phyloP scores from a whole-genome alignment of 2,113 vertebrate species.

The Bos indicus region DNA sequence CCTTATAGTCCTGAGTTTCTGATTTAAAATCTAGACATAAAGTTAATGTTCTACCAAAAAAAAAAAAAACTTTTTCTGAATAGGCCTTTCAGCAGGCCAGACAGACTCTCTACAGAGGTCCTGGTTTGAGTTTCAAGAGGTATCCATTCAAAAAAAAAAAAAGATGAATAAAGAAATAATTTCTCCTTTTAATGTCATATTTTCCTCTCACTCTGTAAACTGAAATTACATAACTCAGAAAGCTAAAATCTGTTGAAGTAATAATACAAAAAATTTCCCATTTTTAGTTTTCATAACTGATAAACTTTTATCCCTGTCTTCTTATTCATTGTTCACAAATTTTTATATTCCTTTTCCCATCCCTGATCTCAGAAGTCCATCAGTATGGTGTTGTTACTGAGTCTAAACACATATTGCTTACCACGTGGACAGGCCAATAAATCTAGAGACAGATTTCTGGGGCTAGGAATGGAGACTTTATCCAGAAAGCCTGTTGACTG shows the following conservation, averaged over 20 bases:
- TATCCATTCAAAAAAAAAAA: not conserved
- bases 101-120: not conserved
- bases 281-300: not conserved
- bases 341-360: not conserved
- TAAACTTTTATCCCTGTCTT: not conserved
- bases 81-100: not conserved
- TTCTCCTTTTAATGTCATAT: not conserved
- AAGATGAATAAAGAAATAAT: not conserved
- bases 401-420: not conserved
- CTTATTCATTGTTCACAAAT: not conserved
- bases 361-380: not conserved
- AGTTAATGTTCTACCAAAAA: not conserved
- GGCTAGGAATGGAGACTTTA: not conserved
- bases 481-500: not conserved
- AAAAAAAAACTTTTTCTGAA: not conserved
- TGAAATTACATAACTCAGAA: conserved; percentile 18
- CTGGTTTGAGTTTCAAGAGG: not conserved
- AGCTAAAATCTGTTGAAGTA: conserved; percentile 15
- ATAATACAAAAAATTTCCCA: not conserved
- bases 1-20: not conserved
- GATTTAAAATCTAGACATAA: conserved; percentile 42
- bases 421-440: not conserved
- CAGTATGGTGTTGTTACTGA: not conserved
- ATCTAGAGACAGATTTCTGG: not conserved
- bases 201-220: conserved; percentile 2